These are phyloP conservation scores for Drosophila sp. DNA, from an alignment of 1,140 invertebrate species.

Conservation along the genomic window DNA sequence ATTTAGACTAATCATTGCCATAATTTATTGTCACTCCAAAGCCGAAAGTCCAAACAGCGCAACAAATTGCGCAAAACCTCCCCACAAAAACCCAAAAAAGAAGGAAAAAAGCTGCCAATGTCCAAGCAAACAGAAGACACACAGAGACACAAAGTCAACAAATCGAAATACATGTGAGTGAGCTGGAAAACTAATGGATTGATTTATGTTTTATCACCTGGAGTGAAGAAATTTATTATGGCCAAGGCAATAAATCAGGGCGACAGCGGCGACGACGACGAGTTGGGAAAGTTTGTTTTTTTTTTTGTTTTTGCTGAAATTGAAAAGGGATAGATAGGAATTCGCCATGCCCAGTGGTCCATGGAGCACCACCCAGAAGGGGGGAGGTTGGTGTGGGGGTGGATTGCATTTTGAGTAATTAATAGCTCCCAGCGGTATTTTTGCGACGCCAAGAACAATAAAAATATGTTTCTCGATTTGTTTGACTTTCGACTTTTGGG, in stretches of 20 bases:
- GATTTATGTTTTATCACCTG: slow-evolving; percentile 77
- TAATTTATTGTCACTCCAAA: slow-evolving; percentile 78
- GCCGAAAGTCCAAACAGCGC: slow-evolving; percentile 54
- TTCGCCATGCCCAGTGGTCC: slow-evolving; percentile 40
- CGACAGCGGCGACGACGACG: slow-evolving; percentile 62
- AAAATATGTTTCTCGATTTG: slow-evolving; percentile 78
- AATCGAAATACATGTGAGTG: slow-evolving; percentile 74
- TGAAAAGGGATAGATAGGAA: slow-evolving; percentile 70
- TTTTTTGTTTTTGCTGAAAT: slow-evolving; percentile 42
- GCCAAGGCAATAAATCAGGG: slow-evolving; percentile 66
- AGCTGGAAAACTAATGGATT: slow-evolving; percentile 75
- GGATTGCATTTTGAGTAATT: slow-evolving; percentile 69
- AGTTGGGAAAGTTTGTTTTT: slow-evolving; percentile 18
- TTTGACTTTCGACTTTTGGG: slow-evolving; percentile 56
- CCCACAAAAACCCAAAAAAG: neutral
- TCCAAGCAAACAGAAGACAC: slow-evolving; percentile 45
- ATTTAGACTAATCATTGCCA: slow-evolving; percentile 79
- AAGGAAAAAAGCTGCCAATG: slow-evolving; percentile 9
- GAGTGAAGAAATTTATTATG: slow-evolving; percentile 79
- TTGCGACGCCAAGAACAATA: slow-evolving; percentile 48
- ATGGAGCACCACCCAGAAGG: neutral
- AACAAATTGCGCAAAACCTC: slow-evolving; percentile 44
- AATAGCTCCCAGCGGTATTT: slow-evolving; percentile 75
- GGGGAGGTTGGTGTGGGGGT: neutral
- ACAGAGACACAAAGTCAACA: slow-evolving; percentile 62